Conservation (phyloP, 1,140 invertebrate species). For the Dolichoris vasculosae region DNA sequence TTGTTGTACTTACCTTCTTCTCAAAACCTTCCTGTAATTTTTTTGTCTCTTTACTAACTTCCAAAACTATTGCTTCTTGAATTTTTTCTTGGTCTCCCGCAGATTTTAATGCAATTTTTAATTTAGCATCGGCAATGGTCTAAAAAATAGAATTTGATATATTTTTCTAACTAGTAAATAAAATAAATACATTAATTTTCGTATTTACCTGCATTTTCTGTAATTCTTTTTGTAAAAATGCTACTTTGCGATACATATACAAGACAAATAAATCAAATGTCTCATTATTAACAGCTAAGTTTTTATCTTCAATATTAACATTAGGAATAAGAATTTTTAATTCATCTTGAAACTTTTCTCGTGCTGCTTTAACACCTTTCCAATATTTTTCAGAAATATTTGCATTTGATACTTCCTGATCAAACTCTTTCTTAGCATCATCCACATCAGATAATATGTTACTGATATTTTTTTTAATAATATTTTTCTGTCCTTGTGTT, state of each 20-base stretch:
- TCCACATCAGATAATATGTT: constrained; percentile 79
- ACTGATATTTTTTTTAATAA: constrained; percentile 77
- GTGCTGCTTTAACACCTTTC: constrained; percentile 80
- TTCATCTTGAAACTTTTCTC: constrained; percentile 83
- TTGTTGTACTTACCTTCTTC: constrained; percentile 62
- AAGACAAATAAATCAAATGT: constrained; percentile 82
- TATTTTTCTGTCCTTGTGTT: constrained; percentile 71
- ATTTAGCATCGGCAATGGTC: constrained; percentile 78
- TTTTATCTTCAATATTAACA: constrained; percentile 79
- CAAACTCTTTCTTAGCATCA: constrained; percentile 77
- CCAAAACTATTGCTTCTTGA: constrained; percentile 60
- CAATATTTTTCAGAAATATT: constrained; percentile 82
- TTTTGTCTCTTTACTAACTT: constrained; percentile 65
- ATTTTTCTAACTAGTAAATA: background rate
- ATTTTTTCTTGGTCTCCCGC: constrained; percentile 68
- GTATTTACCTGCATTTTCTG: constrained; percentile 75
- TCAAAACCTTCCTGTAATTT: constrained; percentile 63
- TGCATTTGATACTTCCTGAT: constrained; percentile 74
- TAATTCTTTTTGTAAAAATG: constrained; percentile 83
- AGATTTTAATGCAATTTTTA: constrained; percentile 79
- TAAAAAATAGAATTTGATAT: constrained; percentile 67
- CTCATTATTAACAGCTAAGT: constrained; percentile 78
- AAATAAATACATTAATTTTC: background rate
- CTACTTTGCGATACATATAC: constrained; percentile 80
- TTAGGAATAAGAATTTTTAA: constrained; percentile 83